phyloP scores from a whole-genome alignment of 2,888 invertebrate genomes.

The Anthrax anthrax region DNA sequence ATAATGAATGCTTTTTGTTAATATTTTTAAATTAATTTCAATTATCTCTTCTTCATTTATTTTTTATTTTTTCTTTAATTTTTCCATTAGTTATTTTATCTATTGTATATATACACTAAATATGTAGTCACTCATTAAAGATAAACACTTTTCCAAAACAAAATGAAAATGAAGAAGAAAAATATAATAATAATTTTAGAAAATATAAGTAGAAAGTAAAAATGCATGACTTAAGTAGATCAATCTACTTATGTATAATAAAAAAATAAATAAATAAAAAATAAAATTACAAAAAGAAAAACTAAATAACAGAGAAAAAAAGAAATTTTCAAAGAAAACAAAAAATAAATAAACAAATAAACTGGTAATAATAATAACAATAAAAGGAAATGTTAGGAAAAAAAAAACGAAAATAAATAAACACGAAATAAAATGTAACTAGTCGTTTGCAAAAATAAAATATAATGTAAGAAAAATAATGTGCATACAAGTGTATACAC shows the following conservation, averaged over 20 bases:
- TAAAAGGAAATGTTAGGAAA: neutral
- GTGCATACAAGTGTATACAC: too few species aligned
- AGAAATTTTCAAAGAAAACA: neutral
- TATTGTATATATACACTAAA: neutral
- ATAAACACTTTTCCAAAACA: neutral
- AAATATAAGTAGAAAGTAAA: neutral
- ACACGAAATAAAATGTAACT: too few species aligned
- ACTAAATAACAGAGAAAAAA: neutral
- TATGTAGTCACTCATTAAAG: neutral
- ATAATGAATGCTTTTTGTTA: too few species aligned
- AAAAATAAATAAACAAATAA: too few species aligned
- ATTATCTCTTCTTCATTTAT: too few species aligned
- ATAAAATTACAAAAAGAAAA: too few species aligned
- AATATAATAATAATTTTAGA: neutral
- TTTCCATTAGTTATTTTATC: too few species aligned
- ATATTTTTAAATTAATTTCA: too few species aligned
- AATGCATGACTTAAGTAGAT: conserved; percentile 3
- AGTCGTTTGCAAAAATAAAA: too few species aligned
- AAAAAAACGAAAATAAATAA: neutral
- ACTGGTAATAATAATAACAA: too few species aligned
- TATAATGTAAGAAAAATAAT: too few species aligned
- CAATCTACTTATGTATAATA: neutral
- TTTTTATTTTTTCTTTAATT: too few species aligned
- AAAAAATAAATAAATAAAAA: neutral
- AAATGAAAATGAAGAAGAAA: neutral